Percentiles rank a stretch among this genome's conserved stretches.
Evolutionary conservation across 2,113 vertebrate species (phyloP).

Genomic region (Lichenostomus cassidix): DNA sequence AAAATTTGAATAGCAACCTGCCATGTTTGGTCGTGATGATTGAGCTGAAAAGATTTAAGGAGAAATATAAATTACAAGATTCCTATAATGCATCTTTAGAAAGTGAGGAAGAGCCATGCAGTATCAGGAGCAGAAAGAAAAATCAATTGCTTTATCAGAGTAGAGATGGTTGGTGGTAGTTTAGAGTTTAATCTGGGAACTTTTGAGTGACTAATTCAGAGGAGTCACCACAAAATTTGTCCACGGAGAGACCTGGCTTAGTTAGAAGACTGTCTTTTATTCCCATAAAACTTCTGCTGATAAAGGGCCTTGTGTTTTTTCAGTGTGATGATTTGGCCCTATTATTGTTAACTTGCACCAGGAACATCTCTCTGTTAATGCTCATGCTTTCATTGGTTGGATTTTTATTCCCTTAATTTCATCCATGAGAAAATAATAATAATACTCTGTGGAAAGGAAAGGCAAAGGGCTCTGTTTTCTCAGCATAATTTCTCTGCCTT

Average conservation of each 20-base stretch:
- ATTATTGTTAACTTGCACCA: neutral
- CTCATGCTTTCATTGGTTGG: neutral
- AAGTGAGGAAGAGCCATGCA: neutral
- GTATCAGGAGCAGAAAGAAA: constrained; percentile 8
- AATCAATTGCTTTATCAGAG: neutral
- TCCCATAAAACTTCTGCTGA: neutral
- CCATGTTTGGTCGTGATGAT: neutral
- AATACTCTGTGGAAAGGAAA: neutral
- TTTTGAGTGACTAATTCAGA: neutral
- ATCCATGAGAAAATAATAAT: neutral
- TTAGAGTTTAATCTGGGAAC: neutral
- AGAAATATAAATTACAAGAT: neutral
- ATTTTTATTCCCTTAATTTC: neutral
- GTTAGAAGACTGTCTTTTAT: neutral
- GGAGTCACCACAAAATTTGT: neutral
- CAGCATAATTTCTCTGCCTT: neutral
- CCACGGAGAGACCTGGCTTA: neutral
- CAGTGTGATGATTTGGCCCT: neutral
- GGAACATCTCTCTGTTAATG: neutral
- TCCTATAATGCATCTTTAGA: neutral
- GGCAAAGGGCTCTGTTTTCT: neutral
- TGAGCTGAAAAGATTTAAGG: neutral
- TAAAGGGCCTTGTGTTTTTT: neutral
- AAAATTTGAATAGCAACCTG: neutral
- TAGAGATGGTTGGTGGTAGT: neutral